These are phyloP conservation scores for Galagoides demidoff DNA, from an alignment of 2,797 vertebrate species.

Conservation along the genomic window DNA sequence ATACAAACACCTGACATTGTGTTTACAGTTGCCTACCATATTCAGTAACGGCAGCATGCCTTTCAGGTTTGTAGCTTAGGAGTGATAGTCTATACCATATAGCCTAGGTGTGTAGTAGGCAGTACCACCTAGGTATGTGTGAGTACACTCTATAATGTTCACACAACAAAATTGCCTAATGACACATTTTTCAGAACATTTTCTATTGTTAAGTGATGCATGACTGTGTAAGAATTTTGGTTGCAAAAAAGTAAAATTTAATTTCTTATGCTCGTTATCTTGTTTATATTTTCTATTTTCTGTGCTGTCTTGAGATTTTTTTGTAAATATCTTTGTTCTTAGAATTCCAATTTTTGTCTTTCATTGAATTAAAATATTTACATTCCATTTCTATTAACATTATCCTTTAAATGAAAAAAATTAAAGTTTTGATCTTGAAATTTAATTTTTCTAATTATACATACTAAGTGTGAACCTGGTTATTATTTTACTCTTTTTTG, in stretches of 20 bases:
- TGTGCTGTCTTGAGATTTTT: neutral
- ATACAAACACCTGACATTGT: neutral
- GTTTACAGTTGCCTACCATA: neutral
- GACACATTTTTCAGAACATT: neutral
- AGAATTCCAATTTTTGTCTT: neutral
- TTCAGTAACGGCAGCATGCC: neutral
- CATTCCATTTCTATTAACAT: neutral
- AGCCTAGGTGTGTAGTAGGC: neutral
- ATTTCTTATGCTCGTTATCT: neutral
- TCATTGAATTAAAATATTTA: conserved; percentile 1
- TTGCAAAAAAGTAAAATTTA: neutral
- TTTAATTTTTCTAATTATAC: neutral
- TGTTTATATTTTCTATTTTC: neutral
- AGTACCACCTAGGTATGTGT: neutral
- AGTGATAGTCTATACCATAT: neutral
- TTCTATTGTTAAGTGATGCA: neutral
- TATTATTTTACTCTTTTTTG: neutral
- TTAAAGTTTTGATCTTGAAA: neutral
- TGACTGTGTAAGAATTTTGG: neutral
- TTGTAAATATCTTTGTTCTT: neutral
- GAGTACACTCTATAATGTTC: neutral
- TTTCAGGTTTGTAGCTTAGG: neutral
- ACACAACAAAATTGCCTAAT: neutral
- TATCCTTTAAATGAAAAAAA: conserved; percentile 31
- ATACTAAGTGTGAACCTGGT: neutral